These are phyloP conservation scores for Melanotaenia duboulayi DNA, from an alignment of 2,113 vertebrate species.

Conservation along the genomic window DNA sequence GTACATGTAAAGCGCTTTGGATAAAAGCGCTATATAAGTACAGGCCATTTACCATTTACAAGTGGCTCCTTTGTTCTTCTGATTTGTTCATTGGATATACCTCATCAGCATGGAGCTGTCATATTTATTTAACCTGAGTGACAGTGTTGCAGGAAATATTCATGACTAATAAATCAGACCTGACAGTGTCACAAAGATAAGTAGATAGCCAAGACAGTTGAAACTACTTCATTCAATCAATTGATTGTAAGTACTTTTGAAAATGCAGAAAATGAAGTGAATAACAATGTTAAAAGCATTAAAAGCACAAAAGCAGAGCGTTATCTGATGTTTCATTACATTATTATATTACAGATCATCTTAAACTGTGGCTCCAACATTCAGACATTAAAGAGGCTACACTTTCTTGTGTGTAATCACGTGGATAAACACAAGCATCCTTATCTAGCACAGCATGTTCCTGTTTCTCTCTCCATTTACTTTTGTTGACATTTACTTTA, in stretches of 20 bases:
- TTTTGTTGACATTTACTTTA: slow-evolving; percentile 50
- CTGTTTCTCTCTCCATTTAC: slow-evolving; percentile 33
- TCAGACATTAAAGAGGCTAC: neutral
- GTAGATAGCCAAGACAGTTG: slow-evolving; percentile 12
- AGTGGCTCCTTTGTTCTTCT: neutral
- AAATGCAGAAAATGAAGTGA: too few species aligned
- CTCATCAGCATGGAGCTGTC: slow-evolving; percentile 4
- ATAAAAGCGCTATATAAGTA: too few species aligned
- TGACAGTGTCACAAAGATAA: slow-evolving; percentile 23
- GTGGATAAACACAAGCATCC: slow-evolving; percentile 24
- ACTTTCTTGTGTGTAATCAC: slow-evolving; percentile 12
- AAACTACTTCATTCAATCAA: slow-evolving; percentile 18
- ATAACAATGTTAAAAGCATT: neutral
- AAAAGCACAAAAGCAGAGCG: neutral
- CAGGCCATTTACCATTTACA: too few species aligned
- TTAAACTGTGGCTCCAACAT: slow-evolving; percentile 12
- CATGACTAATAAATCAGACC: slow-evolving; percentile 23
- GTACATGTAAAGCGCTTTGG: too few species aligned
- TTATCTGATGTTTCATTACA: neutral
- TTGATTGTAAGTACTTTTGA: neutral
- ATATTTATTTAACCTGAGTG: slow-evolving; percentile 21
- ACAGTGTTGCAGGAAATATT: slow-evolving; percentile 16
- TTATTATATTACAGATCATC: neutral
- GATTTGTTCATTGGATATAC: slow-evolving; percentile 21
- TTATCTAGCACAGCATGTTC: slow-evolving; percentile 42